These are phyloP conservation scores for Luidia sarsii DNA, from an alignment of 53 echinoderm and acorn worm genomes.

Conservation along the genomic window DNA sequence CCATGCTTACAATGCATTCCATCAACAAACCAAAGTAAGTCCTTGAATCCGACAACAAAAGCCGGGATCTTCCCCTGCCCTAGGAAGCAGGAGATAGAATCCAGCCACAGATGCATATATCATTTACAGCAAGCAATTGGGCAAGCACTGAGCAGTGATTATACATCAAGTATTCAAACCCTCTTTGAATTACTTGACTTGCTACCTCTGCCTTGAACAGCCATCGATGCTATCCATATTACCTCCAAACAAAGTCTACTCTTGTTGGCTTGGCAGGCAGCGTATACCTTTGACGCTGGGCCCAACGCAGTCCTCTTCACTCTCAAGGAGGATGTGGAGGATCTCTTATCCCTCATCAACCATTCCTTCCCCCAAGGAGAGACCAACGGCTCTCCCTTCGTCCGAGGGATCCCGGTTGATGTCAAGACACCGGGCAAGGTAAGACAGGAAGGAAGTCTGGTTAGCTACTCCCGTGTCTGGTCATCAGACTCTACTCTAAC, in stretches of 20 bases:
- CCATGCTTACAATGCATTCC: slow-evolving; percentile 85
- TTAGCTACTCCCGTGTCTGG: too few relatives aligned
- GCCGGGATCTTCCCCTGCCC: neutral
- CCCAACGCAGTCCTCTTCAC: slow-evolving; percentile 89
- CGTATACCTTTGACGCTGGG: slow-evolving; percentile 98
- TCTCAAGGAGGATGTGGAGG: slow-evolving; percentile 72
- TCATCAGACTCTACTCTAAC: too few relatives aligned
- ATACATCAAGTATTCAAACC: too few relatives aligned
- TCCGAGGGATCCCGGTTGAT: slow-evolving; percentile 67
- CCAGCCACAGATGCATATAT: neutral
- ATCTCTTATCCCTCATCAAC: slow-evolving; percentile 71
- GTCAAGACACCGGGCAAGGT: slow-evolving; percentile 40
- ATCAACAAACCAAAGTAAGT: slow-evolving; percentile 74
- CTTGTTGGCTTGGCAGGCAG: slow-evolving; percentile 67
- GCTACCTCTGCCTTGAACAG: too few relatives aligned
- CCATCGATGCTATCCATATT: too few relatives aligned
- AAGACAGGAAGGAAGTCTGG: neutral
- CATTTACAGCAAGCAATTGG: too few relatives aligned
- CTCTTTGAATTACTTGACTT: too few relatives aligned
- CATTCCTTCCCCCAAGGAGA: slow-evolving; percentile 78
- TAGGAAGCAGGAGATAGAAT: too few relatives aligned
- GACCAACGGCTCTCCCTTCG: slow-evolving; percentile 54
- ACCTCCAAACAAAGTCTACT: too few relatives aligned
- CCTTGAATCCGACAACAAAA: neutral
- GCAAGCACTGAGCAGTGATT: too few relatives aligned